Evolutionary conservation across 2,797 vertebrate genomes (phyloP).

Genomic region (Schizopygopsis malacanthus): DNA sequence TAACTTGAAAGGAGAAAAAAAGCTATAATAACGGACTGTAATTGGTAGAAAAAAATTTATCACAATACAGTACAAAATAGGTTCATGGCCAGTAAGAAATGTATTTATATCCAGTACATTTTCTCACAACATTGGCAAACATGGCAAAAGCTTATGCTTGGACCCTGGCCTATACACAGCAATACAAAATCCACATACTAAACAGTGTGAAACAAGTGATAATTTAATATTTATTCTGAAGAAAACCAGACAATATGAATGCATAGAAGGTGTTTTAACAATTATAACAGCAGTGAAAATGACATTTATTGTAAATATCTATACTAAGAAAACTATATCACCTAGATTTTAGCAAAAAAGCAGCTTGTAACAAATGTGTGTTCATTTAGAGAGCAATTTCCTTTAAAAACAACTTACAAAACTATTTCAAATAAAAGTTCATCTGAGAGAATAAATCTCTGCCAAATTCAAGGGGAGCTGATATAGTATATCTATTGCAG

Average conservation of each 20-base stretch:
- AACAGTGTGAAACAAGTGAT: neutral
- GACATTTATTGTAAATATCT: neutral
- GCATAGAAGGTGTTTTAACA: neutral
- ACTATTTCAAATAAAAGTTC: neutral
- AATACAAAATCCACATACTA: neutral
- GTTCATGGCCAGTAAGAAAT: neutral
- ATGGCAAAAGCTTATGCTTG: neutral
- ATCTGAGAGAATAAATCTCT: neutral
- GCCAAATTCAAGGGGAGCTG: neutral
- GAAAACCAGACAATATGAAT: neutral
- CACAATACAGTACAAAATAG: neutral
- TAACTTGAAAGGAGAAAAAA: neutral
- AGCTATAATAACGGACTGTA: neutral
- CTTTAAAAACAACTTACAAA: constrained; percentile 5
- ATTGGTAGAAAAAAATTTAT: neutral
- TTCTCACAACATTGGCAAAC: neutral
- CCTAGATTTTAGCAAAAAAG: neutral
- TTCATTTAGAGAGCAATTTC: neutral
- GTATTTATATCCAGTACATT: neutral
- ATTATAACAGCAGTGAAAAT: neutral
- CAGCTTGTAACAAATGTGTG: neutral
- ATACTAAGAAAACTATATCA: neutral
- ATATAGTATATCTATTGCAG: neutral
- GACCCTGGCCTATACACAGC: neutral
- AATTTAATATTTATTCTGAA: constrained; percentile 19